Evolutionary conservation across 2,113 vertebrate genomes (phyloP).

Genomic region (Hyla sarda): DNA sequence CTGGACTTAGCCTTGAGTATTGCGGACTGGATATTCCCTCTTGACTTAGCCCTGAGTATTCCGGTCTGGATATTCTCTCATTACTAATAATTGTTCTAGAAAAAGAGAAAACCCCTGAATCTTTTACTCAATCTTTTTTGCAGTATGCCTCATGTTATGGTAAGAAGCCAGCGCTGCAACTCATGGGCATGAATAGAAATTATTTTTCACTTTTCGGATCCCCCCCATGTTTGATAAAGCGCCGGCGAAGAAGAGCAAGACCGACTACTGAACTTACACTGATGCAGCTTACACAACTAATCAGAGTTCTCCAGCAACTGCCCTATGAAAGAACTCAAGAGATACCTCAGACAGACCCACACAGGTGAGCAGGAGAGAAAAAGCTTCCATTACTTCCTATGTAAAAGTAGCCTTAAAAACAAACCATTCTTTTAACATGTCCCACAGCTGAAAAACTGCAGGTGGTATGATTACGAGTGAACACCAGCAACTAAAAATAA

Average conservation of each 20-base stretch:
- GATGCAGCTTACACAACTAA: constrained; percentile 58
- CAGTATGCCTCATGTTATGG: constrained; percentile 64
- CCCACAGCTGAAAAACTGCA: no score
- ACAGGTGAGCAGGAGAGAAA: background rate
- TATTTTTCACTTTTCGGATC: constrained; percentile 51
- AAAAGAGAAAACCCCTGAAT: background rate
- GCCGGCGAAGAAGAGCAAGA: constrained; percentile 13
- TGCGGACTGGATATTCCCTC: no score
- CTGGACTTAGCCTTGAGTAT: no score
- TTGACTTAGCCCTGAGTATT: no score
- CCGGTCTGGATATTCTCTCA: no score
- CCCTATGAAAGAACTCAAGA: constrained; percentile 33
- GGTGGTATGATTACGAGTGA: no score
- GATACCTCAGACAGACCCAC: background rate
- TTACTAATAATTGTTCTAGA: background rate
- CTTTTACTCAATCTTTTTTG: background rate
- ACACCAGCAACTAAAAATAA: no score
- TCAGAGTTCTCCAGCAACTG: constrained; percentile 46
- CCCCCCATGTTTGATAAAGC: constrained; percentile 58
- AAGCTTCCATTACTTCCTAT: background rate
- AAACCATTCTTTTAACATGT: no score
- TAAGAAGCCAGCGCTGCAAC: constrained; percentile 49
- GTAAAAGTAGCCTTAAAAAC: background rate
- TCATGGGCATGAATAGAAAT: constrained; percentile 40
- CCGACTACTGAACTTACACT: constrained; percentile 57